Conservation (phyloP, 2,888 invertebrate species). For the Mantis religiosa region DNA sequence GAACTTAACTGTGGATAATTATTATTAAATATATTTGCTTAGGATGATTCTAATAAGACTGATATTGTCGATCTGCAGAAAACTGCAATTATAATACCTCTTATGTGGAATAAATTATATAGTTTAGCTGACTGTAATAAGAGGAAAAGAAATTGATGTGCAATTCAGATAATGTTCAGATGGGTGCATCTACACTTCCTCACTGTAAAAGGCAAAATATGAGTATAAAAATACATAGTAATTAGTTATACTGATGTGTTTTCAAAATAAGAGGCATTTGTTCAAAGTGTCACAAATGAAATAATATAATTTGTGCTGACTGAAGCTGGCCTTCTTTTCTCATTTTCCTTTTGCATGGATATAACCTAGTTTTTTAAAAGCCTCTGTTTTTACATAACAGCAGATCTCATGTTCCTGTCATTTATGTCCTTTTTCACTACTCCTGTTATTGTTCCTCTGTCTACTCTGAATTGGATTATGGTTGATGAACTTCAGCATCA, state of each 20-base stretch:
- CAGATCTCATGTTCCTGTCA: too few relatives aligned
- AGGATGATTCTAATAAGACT: slow-evolving; percentile 6
- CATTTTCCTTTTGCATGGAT: not conserved
- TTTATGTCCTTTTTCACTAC: too few relatives aligned
- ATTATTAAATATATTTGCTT: not conserved
- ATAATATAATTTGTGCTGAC: not conserved
- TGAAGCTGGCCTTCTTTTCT: too few relatives aligned
- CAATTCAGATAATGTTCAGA: not conserved
- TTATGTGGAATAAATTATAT: not conserved
- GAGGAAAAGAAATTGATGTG: not conserved
- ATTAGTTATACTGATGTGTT: not conserved
- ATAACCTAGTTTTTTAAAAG: not conserved
- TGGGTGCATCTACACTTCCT: not conserved
- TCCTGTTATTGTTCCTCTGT: too few relatives aligned
- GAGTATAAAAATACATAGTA: not conserved
- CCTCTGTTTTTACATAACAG: too few relatives aligned
- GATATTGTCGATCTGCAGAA: not conserved
- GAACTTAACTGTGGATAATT: not conserved
- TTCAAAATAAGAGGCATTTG: not conserved
- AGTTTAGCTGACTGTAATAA: not conserved
- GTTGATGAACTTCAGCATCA: too few relatives aligned
- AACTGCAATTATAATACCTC: not conserved
- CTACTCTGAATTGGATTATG: too few relatives aligned
- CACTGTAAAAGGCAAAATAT: not conserved
- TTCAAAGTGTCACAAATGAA: not conserved